Evolutionary conservation across 2,113 vertebrate species (phyloP).

Genomic region (Chelonoidis abingdonii): DNA sequence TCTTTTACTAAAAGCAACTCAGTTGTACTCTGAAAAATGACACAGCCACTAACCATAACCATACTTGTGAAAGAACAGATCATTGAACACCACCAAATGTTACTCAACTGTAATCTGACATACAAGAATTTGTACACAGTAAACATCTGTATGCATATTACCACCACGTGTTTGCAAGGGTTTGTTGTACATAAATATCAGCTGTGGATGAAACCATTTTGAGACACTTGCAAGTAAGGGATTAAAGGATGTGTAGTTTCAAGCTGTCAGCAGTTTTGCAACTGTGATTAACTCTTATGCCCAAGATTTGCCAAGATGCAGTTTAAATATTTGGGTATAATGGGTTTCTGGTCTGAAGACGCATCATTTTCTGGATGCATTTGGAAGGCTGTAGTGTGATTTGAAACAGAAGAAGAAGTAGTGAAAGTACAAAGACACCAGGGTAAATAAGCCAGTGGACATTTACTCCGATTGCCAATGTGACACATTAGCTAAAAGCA

Average conservation of each 20-base stretch:
- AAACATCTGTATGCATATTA: neutral
- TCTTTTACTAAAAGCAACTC: neutral
- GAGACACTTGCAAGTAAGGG: neutral
- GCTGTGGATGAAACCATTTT: neutral
- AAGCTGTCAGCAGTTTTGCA: neutral
- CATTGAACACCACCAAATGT: neutral
- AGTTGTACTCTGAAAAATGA: neutral
- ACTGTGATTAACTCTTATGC: neutral
- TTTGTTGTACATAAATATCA: conserved; percentile 1
- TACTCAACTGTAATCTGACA: neutral
- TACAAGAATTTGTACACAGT: neutral
- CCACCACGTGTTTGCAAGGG: neutral
- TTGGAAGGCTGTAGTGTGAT: neutral
- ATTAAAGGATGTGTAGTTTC: neutral
- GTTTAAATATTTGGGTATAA: neutral
- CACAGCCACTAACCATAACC: neutral
- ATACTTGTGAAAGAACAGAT: neutral
- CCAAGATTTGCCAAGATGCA: neutral
- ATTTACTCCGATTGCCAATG: neutral
- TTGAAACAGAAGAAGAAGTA: accelerated
- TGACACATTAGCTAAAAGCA: neutral
- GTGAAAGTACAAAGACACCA: accelerated
- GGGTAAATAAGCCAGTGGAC: neutral
- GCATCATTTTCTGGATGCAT: neutral
- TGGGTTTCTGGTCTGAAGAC: neutral